These are phyloP conservation scores for Erebia palarica DNA, from an alignment of 2,888 invertebrate species.

Conservation along the genomic window DNA sequence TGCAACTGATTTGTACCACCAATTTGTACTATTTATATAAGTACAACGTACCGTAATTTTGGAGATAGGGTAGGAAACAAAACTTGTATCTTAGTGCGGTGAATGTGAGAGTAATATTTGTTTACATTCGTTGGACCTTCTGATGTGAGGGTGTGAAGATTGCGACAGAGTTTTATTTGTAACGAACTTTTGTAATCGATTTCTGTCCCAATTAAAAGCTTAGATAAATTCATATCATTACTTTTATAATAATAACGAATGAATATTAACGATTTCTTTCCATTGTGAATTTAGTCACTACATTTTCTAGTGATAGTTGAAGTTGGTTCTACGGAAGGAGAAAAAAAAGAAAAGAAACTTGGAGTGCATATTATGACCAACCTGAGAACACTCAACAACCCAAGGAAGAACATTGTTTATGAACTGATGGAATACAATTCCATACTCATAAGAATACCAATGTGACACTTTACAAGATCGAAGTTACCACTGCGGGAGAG, in stretches of 20 bases:
- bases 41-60: slow-evolving; percentile 24
- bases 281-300: not conserved
- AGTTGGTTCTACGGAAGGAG: too few relatives aligned
- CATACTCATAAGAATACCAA: too few relatives aligned
- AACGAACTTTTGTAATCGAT: slow-evolving; percentile 7
- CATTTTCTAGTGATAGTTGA: too few relatives aligned
- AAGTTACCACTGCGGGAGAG: not conserved
- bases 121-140: slow-evolving; percentile 14
- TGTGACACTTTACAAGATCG: not conserved
- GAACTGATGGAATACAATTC: too few relatives aligned
- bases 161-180: not conserved
- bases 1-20: slow-evolving; percentile 35
- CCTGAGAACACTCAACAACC: too few relatives aligned
- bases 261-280: not conserved
- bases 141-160: slow-evolving; percentile 5
- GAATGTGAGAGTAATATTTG: slow-evolving; percentile 11
- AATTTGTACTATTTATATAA: slow-evolving; percentile 40
- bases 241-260: not conserved
- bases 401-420: too few relatives aligned
- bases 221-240: not conserved
- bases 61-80: slow-evolving; percentile 33
- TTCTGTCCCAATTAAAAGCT: slow-evolving; percentile 1
- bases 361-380: too few relatives aligned
- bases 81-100: slow-evolving; percentile 11
- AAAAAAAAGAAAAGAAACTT: too few relatives aligned